These are phyloP conservation scores for Platysteira castanea DNA, from an alignment of 2,113 vertebrate genomes.

Conservation along the genomic window DNA sequence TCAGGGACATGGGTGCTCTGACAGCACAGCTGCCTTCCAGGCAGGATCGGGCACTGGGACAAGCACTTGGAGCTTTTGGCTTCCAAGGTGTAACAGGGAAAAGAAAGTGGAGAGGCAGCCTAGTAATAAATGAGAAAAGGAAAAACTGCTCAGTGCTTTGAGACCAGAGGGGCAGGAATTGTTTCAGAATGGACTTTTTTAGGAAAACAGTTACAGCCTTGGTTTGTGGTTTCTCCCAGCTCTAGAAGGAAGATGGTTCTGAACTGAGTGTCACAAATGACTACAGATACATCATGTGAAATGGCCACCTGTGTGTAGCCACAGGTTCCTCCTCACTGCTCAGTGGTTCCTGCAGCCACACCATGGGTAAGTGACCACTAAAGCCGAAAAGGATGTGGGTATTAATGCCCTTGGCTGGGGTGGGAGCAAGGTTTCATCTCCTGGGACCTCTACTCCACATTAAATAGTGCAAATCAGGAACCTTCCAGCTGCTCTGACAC, in stretches of 20 bases:
- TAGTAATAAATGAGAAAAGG: neutral
- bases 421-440: neutral
- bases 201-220: neutral
- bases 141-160: neutral
- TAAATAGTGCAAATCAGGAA: neutral
- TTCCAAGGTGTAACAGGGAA: neutral
- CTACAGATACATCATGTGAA: rapidly evolving
- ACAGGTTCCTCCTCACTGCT: neutral
- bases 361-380: neutral
- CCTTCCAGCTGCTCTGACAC: neutral
- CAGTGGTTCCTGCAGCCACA: neutral
- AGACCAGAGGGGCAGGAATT: neutral
- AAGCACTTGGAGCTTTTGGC: neutral
- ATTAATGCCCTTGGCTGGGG: rapidly evolving
- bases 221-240: neutral
- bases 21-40: neutral
- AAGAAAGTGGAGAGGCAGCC: neutral
- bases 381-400: neutral
- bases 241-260: neutral
- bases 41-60: neutral
- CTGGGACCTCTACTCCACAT: neutral
- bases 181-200: neutral
- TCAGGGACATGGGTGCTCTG: rapidly evolving
- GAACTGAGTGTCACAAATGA: neutral
- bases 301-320: neutral